Percentiles rank a stretch among this genome's conserved stretches.
These are phyloP conservation scores for Paramisgurnus dabryanus DNA, from an alignment of 2,113 vertebrate genomes.

Conservation along the genomic window DNA sequence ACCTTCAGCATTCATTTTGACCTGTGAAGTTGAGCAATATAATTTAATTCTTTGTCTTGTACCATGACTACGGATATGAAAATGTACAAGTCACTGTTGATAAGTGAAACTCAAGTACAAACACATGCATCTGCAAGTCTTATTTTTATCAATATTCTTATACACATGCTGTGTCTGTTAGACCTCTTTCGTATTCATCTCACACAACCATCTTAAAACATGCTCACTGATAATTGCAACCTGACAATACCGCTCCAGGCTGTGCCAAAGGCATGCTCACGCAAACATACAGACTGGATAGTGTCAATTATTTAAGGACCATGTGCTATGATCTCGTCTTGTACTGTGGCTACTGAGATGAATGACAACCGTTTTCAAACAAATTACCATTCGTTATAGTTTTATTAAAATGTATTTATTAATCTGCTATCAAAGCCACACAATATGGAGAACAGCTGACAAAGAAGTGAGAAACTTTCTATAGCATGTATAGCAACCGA, in stretches of 20 bases:
- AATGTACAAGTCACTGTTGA: too few relatives aligned
- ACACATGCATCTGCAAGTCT: not conserved
- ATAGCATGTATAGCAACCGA: not conserved
- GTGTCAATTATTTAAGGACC: not conserved
- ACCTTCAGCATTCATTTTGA: too few relatives aligned
- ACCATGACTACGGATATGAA: too few relatives aligned
- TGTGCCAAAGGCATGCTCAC: constrained; percentile 35
- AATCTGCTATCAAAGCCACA: not conserved
- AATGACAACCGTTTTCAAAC: too few relatives aligned
- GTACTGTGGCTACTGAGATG: not conserved
- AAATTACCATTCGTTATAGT: too few relatives aligned
- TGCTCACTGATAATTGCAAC: constrained; percentile 41
- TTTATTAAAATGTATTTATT: not conserved
- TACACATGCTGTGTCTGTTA: not conserved
- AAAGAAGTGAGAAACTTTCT: not conserved
- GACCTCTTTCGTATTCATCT: constrained; percentile 32
- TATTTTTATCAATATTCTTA: not conserved
- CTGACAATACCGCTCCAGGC: constrained; percentile 39
- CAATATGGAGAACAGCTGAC: not conserved
- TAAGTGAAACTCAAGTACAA: too few relatives aligned
- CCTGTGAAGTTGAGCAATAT: too few relatives aligned
- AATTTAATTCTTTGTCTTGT: too few relatives aligned
- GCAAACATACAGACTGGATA: not conserved
- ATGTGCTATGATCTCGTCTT: not conserved
- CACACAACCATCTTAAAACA: constrained; percentile 35